phyloP scores from a whole-genome alignment of 2,888 invertebrate species.

The Spialia ferax region DNA sequence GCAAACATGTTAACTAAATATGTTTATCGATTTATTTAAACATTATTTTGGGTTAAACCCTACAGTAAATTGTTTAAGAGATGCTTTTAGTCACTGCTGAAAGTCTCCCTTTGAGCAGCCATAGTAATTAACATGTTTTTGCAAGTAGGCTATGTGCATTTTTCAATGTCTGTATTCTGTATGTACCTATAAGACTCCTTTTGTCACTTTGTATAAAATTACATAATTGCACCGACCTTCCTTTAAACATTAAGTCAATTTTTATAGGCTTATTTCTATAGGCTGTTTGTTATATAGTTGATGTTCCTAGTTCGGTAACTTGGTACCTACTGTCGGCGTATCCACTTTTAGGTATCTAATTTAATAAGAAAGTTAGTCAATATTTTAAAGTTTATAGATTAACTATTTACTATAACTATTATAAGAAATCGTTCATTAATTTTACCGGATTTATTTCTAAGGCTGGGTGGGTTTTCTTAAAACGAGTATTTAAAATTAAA shows the following conservation, averaged over 20 bases:
- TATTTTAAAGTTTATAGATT: constrained; percentile 18
- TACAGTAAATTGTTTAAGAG: no score
- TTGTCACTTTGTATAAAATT: background rate
- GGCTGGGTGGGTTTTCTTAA: constrained; percentile 74
- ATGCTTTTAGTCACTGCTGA: no score
- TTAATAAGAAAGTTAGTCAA: background rate
- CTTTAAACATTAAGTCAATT: constrained; percentile 14
- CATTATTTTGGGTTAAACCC: no score
- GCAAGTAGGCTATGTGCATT: background rate
- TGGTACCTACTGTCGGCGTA: constrained; percentile 3
- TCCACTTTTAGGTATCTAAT: constrained; percentile 1
- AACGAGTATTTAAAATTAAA: constrained; percentile 28
- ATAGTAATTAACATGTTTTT: no score
- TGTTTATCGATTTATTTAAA: no score
- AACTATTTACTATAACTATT: constrained; percentile 7
- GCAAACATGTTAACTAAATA: no score
- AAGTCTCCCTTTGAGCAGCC: no score
- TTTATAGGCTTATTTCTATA: background rate
- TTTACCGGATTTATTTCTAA: constrained; percentile 59
- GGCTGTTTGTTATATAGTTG: background rate
- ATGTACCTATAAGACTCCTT: background rate
- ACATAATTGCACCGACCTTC: constrained; percentile 9
- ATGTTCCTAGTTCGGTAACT: background rate
- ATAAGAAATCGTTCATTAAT: constrained; percentile 20
- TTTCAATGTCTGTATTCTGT: background rate